Percentiles rank a stretch among this genome's conserved stretches.
phyloP scores from a whole-genome alignment of 1,140 invertebrate species.

The Trichonephila clavipes region DNA sequence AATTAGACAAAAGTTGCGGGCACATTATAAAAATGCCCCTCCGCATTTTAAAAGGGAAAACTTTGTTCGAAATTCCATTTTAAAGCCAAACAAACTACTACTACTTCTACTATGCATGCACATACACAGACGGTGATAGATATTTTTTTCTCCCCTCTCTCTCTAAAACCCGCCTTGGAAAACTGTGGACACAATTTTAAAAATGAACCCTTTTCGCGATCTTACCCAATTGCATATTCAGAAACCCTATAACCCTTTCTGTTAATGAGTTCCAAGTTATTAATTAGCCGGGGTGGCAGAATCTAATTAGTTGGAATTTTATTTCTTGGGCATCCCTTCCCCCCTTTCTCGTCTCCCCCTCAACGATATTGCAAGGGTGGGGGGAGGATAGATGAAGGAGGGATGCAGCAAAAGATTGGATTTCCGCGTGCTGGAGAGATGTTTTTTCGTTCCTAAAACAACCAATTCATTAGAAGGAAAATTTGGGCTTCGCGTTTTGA shows the following conservation, averaged over 20 bases:
- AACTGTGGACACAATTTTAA: constrained; percentile 24
- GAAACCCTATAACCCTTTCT: constrained; percentile 70
- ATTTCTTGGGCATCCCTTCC: constrained; percentile 50
- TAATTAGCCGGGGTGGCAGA: constrained; percentile 71
- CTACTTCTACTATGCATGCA: background rate
- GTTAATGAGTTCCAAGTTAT: constrained; percentile 74
- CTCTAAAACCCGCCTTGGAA: constrained; percentile 13
- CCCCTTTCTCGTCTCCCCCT: background rate
- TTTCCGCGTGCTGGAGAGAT: background rate
- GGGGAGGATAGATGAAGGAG: background rate
- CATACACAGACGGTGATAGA: constrained; percentile 1
- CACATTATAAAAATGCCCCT: constrained; percentile 14
- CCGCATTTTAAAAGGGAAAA: constrained; percentile 29
- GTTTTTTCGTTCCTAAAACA: background rate
- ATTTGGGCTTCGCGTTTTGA: background rate
- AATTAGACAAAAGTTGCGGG: constrained; percentile 25
- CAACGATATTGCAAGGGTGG: background rate
- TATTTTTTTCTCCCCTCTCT: background rate
- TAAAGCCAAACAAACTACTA: constrained; percentile 32
- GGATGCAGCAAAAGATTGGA: constrained; percentile 11
- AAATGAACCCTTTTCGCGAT: constrained; percentile 1
- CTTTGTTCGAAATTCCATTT: constrained; percentile 41
- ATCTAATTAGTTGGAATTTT: constrained; percentile 75
- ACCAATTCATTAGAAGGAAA: constrained; percentile 29
- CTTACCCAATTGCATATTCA: constrained; percentile 32